Base-by-base conservation (phyloP, 1,140 invertebrate genomes). In the Lanistes nyassanus region DNA sequence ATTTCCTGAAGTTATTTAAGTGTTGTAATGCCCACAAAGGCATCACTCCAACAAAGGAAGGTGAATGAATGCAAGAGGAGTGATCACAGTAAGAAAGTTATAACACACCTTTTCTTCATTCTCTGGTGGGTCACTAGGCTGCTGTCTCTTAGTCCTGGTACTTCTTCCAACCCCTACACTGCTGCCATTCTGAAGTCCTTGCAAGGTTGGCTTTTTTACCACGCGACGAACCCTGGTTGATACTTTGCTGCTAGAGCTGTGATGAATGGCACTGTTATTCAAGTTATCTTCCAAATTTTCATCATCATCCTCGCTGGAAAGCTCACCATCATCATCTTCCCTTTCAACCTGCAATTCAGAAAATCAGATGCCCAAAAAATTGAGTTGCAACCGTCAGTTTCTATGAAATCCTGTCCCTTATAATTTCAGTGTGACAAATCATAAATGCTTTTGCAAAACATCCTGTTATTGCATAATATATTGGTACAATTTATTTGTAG, bases 171-270 rank as follows among this genome's bases (percentile, higher is more conserved):
- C n/a, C n/a, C n/a, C n/a, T n/a, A n/a, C 79, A 39, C 68, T 62
- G 62, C 76, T 47, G 21, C 26, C 62, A n/a, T 79, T 60, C 26
- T 90, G 77, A 90, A 90, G 83, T 90, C 90, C 53, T 91, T 89
- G 81, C 89, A 90, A 83, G 91, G 90, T 84, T 90, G 92, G 79
- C 55, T 86, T 74, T 36, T 83, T 56, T 58, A 82, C 55, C 53
- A 84, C 79, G 75, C 84, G 81, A 60, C 84, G 80, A 26, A 82
- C 83, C 47, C 83, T 77, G 74, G 82, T 87, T n/a, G 91, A 88
- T 64, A 91, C 87, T 83, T 91, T 91, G 84, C 90, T 90, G 75
- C 93, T 88, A 72, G 91, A 92, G 80, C 91, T 92, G 58, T 92
- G 90, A 26, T 92, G 88, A 42, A 92, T 89, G 66, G 87, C 89